These are phyloP conservation scores for Anticlea derivata DNA, from an alignment of 2,888 invertebrate species.

Conservation along the genomic window DNA sequence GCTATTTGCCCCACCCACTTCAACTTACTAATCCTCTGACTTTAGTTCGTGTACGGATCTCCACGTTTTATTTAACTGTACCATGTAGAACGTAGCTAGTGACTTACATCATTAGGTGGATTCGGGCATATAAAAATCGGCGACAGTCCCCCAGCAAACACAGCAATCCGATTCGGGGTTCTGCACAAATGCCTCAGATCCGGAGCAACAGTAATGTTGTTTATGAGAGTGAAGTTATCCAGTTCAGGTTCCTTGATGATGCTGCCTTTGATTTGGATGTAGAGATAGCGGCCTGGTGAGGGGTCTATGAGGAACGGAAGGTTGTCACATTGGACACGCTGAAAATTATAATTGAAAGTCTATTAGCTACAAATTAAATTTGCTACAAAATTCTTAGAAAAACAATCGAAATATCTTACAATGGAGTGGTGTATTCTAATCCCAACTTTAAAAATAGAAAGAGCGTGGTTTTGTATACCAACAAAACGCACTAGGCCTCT, in stretches of 20 bases:
- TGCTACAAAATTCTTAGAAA: too few relatives aligned
- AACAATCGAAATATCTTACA: too few relatives aligned
- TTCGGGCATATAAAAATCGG: constrained; percentile 85
- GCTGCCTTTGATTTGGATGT: constrained; percentile 89
- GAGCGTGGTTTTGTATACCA: too few relatives aligned
- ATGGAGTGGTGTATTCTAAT: too few relatives aligned
- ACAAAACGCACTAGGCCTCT: too few relatives aligned
- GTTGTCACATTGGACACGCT: constrained; percentile 90
- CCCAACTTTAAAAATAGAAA: too few relatives aligned
- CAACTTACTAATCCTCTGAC: too few relatives aligned
- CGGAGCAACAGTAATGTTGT: constrained; percentile 83
- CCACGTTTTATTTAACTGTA: too few relatives aligned
- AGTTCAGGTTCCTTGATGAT: constrained; percentile 77
- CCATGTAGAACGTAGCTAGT: too few relatives aligned
- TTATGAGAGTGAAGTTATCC: constrained; percentile 78
- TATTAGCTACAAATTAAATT: too few relatives aligned
- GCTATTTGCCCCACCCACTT: too few relatives aligned
- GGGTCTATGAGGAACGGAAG: constrained; percentile 93
- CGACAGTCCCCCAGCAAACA: constrained; percentile 88
- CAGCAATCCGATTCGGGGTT: constrained; percentile 90
- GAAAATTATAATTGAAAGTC: constrained; percentile 42
- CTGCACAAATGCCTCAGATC: constrained; percentile 85
- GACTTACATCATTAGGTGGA: constrained; percentile 60
- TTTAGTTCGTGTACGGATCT: too few relatives aligned
- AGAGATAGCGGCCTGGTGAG: constrained; percentile 89